Base-by-base conservation (phyloP, 1,140 invertebrate species). In the Atta colombica region DNA sequence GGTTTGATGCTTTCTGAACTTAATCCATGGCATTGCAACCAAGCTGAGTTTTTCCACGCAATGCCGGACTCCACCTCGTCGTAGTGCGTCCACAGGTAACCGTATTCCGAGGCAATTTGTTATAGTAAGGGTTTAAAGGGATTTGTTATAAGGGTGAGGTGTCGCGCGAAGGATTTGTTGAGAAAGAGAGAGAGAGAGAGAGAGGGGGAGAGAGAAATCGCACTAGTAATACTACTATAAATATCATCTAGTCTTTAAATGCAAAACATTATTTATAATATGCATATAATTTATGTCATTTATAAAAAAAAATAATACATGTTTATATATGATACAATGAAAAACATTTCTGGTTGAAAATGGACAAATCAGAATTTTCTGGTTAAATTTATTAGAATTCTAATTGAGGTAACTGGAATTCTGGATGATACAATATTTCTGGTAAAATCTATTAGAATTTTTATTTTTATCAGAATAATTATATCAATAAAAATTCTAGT, bases 31-130 rank as follows among this genome's bases (percentile, higher is more conserved):
- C 21, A 49, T 16, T 68, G 65, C 63, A 53, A 25, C 51, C 77
- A 39, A 49, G 72, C 58, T 25, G 75, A 82, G 81, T 69, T 88
- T 89, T 89, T 75, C 85, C 80, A 74, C 86, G 71, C 51, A 45
- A 51, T 35, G 51, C 49, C 31, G 71, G 75, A 74, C 25, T 35
- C 39, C 53, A n/a, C 68, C 18, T 55, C 58, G 28, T 71, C 49
- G 49, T 55, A 12, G 77, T 61, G 39, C 45, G 14, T 74, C 55
- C 80, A 61, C 53, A 58, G 18, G 18, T 25, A 60, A 18, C 55
- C 68, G 68, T 49, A 35, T 60, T 61, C 39, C 69, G 39, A 51
- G 45, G 39, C 39, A 61, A 61, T 84, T 84, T 75, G 80, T 82
- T 82, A 81, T 60, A 74, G 53, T 45, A 25, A 74, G 68, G 18